Percentiles rank a stretch among this genome's conserved stretches.
Evolutionary conservation across 2,888 invertebrate genomes (phyloP).

Genomic region (Ornithoptera priamus): DNA sequence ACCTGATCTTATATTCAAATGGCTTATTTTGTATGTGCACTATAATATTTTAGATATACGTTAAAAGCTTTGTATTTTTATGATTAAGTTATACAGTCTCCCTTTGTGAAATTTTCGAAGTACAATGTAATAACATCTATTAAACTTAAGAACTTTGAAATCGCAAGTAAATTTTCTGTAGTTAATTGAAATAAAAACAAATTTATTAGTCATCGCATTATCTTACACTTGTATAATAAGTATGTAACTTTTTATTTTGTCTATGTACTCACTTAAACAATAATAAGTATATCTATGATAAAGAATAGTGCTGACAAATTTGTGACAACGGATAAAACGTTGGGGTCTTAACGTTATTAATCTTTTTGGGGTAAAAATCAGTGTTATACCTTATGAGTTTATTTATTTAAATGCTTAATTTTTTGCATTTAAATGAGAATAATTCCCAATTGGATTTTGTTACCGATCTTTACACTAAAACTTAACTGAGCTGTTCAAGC

Average conservation of each 20-base stretch:
- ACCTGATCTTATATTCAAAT: conserved; percentile 3
- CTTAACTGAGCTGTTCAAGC: too few species aligned
- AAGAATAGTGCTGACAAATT: too few species aligned
- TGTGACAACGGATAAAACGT: too few species aligned
- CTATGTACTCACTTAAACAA: not conserved
- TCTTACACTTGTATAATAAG: not conserved
- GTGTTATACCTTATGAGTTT: too few species aligned
- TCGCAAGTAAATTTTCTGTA: conserved; percentile 1
- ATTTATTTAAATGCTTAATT: too few species aligned
- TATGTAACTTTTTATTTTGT: not conserved
- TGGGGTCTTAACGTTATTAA: too few species aligned
- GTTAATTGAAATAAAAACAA: not conserved
- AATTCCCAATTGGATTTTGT: too few species aligned
- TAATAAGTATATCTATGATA: not conserved
- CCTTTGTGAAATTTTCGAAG: conserved; percentile 2
- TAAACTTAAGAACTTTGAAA: not conserved
- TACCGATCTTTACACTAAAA: too few species aligned
- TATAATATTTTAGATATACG: not conserved
- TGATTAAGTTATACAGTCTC: conserved; percentile 1
- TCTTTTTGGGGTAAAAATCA: too few species aligned
- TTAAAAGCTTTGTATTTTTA: conserved; percentile 10
- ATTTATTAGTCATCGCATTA: not conserved
- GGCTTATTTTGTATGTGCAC: not conserved
- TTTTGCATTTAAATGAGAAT: too few species aligned
- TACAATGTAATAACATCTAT: conserved; percentile 15